A percentile compares a stretch with the other conserved stretches of the same genome.
These are phyloP conservation scores for Cosmia pyralina DNA, from an alignment of 2,888 invertebrate genomes.

Conservation along the genomic window DNA sequence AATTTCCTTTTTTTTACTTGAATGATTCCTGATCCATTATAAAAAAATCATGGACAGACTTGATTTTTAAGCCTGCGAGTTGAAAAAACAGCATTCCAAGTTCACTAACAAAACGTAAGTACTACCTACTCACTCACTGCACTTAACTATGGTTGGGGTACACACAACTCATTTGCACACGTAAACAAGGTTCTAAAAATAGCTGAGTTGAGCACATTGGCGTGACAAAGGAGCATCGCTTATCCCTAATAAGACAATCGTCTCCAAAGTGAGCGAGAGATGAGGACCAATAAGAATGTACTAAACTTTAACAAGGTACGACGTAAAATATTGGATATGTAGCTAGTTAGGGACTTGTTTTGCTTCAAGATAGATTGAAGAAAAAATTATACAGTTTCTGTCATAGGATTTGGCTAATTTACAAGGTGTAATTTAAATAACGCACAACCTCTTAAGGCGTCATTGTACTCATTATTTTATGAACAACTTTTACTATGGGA, in stretches of 20 bases:
- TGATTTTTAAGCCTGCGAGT: not conserved
- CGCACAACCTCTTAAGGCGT: no score
- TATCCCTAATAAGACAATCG: slow-evolving; percentile 68
- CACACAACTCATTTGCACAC: slow-evolving; percentile 45
- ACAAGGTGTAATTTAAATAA: no score
- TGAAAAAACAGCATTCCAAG: not conserved
- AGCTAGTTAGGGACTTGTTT: not conserved
- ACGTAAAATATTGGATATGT: not conserved
- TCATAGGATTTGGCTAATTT: no score
- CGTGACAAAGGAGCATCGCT: slow-evolving; percentile 63
- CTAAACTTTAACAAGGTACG: slow-evolving; percentile 44
- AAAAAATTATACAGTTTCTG: no score
- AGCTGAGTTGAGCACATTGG: slow-evolving; percentile 41
- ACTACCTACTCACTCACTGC: slow-evolving; percentile 1
- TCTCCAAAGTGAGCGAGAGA: slow-evolving; percentile 33
- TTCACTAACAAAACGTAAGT: not conserved
- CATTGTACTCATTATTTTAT: no score
- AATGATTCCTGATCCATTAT: no score
- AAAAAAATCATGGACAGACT: not conserved
- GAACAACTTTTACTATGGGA: no score
- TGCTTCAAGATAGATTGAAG: no score
- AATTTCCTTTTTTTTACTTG: no score
- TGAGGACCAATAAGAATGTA: slow-evolving; percentile 30
- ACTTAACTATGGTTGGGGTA: not conserved
- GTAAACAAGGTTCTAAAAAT: slow-evolving; percentile 54